Evolutionary conservation across 2,113 vertebrate genomes (phyloP).

Genomic region (Eubucco bourcierii): DNA sequence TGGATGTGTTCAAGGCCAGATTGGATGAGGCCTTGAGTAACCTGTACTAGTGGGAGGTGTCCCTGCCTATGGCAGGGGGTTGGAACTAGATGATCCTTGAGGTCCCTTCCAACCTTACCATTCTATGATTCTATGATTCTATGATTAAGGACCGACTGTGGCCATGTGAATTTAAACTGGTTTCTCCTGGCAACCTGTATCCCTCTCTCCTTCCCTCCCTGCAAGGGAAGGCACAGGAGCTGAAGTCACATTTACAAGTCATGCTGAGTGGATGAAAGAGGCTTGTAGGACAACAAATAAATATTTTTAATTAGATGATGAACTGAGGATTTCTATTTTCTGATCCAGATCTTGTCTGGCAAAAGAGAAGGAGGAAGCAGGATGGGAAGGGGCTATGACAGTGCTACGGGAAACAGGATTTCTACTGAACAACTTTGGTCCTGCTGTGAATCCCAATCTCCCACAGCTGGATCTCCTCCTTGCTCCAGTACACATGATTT

Average conservation of each 20-base stretch:
- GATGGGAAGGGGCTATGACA: not conserved
- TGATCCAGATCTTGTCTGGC: not conserved
- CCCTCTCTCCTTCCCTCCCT: not conserved
- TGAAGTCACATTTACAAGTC: conserved; percentile 18
- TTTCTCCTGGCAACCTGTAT: conserved; percentile 10
- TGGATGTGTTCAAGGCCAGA: no score
- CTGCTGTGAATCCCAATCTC: not conserved
- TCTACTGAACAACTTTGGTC: not conserved
- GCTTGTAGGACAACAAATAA: not conserved
- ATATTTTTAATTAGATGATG: conserved; percentile 1
- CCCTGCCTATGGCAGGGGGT: no score
- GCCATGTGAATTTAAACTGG: conserved; percentile 36
- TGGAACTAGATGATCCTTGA: no score
- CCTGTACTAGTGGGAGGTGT: no score
- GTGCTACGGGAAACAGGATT: accelerated
- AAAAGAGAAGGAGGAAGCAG: not conserved
- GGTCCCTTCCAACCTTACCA: no score
- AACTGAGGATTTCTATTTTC: not conserved
- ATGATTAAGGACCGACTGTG: conserved; percentile 14
- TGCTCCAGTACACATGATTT: not conserved
- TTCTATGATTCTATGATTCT: no score
- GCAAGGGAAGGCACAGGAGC: not conserved
- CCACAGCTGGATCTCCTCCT: not conserved
- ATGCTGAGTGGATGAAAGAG: not conserved
- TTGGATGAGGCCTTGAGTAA: no score